Evolutionary conservation across 1,140 invertebrate species (phyloP), one percentile per base, ranked within the genome.

Genomic region (Cyrtorhinus lividipennis): DNA sequence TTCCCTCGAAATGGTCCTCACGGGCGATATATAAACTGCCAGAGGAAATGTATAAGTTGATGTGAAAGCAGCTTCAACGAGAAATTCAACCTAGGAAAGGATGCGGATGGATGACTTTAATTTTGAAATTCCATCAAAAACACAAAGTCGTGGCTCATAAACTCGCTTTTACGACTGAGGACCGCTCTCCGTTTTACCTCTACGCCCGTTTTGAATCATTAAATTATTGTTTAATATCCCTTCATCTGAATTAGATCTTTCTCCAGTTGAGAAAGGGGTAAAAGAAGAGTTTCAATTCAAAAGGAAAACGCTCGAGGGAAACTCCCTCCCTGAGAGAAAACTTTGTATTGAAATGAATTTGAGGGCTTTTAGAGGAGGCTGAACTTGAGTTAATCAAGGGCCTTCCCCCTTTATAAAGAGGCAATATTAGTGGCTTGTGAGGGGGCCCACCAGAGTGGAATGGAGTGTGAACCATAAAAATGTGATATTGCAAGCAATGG

Each of bases 301-400:
- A 53, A 20, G 18, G 48, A 53, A 53, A 44, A 44, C 8, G 38
- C n/a, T n/a, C 30, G 48, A 10, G 5, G 48, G 20, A 53, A 53
- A 53, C 8, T 22, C 12, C n/a, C 48, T 53, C 48, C 12, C 18
- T 12, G 20, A 53, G 48, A 30, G 27, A 24, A 26, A 30, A 59
- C 58, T 59, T 59, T 59, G 58, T 59, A 27, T 59, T 59, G 58
- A 59, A 59, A 59, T 59, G 58, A 59, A 59, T 59, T 59, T 59
- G 58, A 30, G 58, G 58, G 24, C 24, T 59, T 59, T 27, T 2
- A 2, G 22, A 10, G 56, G 25, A 8, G 56, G 22, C 48, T 53
- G 5, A 5, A 22, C 48, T 22, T 3, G 48, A 53, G 48, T 53
- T 53, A 53, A 53, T 53, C 48, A 53, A 53, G 48, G 20, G 48